These are phyloP conservation scores for Bombus pascuorum DNA, from an alignment of 1,140 invertebrate genomes.

Conservation along the genomic window DNA sequence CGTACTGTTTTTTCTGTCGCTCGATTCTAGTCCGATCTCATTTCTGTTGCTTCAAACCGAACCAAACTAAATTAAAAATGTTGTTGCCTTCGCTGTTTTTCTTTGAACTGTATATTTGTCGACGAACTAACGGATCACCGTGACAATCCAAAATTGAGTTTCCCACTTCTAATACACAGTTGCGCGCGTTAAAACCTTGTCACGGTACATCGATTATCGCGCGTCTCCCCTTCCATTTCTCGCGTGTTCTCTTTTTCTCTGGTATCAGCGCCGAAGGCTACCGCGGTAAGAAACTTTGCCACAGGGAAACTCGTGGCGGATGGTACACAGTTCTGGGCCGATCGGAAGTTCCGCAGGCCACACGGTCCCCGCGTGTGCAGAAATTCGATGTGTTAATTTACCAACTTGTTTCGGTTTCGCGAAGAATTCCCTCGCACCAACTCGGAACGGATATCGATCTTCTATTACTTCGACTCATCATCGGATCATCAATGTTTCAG, in stretches of 20 bases:
- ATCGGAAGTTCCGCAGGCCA: constrained; percentile 7
- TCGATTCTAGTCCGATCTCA: no score
- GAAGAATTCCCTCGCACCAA: not conserved
- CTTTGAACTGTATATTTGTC: not conserved
- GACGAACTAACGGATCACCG: no score
- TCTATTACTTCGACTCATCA: not conserved
- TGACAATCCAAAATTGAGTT: not conserved
- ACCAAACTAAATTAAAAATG: no score
- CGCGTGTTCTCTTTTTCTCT: not conserved
- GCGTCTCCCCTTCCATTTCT: not conserved
- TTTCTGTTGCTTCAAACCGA: no score
- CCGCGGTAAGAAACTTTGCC: constrained; percentile 1
- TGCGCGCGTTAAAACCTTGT: not conserved
- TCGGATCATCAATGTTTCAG: not conserved
- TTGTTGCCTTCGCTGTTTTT: not conserved
- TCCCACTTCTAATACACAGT: not conserved
- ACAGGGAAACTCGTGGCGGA: constrained; percentile 20
- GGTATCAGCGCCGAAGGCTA: not conserved
- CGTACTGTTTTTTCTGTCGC: no score
- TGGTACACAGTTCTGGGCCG: constrained; percentile 10
- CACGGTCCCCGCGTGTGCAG: not conserved
- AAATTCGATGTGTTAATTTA: constrained; percentile 33
- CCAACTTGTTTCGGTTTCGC: constrained; percentile 3
- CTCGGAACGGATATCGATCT: not conserved
- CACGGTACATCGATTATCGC: constrained; percentile 16